Percentiles rank a stretch among this genome's conserved stretches.
Conservation (phyloP, 2,888 invertebrate species). For the Drosophila infuscata region DNA sequence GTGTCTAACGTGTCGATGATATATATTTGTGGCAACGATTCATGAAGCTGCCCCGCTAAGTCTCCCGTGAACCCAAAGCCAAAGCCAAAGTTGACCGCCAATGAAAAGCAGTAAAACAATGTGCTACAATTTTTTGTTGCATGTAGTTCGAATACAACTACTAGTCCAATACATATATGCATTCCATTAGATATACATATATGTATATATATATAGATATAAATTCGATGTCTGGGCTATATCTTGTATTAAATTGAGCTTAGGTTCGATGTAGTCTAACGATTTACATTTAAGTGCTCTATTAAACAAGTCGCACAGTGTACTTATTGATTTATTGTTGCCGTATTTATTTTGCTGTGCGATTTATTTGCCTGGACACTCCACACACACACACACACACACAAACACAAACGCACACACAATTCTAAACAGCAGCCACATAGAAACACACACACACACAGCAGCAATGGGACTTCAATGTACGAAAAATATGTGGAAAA, state of each 20-base stretch:
- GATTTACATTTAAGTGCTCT: conserved; percentile 25
- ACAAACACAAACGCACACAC: conserved; percentile 28
- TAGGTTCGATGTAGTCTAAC: background rate
- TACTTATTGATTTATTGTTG: conserved; percentile 76
- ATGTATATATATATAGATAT: background rate
- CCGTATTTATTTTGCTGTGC: conserved; percentile 66
- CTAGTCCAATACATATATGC: background rate
- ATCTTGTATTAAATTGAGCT: conserved; percentile 4
- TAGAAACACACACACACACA: conserved; percentile 25
- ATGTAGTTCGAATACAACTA: background rate
- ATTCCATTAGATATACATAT: background rate
- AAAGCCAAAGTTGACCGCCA: conserved; percentile 41
- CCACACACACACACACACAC: conserved; percentile 27
- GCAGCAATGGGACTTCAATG: conserved; percentile 47
- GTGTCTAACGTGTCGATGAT: conserved; percentile 78
- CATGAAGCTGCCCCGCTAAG: conserved; percentile 26
- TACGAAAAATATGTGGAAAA: conserved; percentile 59
- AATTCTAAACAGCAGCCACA: conserved; percentile 63
- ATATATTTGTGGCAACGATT: conserved; percentile 74
- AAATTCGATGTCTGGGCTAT: background rate
- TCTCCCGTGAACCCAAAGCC: conserved; percentile 9
- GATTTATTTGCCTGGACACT: conserved; percentile 66
- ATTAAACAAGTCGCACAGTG: conserved; percentile 48
- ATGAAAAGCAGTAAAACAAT: conserved; percentile 37
- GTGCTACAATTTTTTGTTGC: conserved; percentile 25